These are phyloP conservation scores for Callitettix versicolor DNA, from an alignment of 1,140 invertebrate genomes.

Conservation along the genomic window DNA sequence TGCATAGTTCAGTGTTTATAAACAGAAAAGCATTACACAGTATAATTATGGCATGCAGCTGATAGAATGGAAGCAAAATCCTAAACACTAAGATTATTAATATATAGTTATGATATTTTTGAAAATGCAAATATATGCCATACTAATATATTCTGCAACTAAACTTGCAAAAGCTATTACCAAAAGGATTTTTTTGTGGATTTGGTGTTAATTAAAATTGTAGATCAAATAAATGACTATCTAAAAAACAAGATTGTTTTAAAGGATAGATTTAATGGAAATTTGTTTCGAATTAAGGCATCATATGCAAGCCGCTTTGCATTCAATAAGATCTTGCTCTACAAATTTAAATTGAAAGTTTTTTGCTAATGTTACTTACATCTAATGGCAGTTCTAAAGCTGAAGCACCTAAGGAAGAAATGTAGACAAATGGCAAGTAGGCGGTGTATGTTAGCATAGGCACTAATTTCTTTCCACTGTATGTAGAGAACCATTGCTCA, in stretches of 20 bases:
- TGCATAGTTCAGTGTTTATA: too few species aligned
- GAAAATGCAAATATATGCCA: too few species aligned
- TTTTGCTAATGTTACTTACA: conserved; percentile 31
- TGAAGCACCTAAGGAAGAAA: conserved; percentile 54
- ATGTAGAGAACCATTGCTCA: conserved; percentile 22
- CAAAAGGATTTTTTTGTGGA: neutral
- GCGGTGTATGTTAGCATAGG: conserved; percentile 54
- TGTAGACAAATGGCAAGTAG: conserved; percentile 60
- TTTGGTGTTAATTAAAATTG: too few species aligned
- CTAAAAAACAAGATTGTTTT: too few species aligned
- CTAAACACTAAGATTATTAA: too few species aligned
- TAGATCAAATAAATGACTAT: too few species aligned
- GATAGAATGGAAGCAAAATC: too few species aligned
- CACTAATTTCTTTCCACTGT: conserved; percentile 19
- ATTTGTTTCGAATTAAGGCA: neutral
- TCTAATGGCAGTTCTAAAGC: conserved; percentile 65
- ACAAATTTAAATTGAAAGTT: neutral
- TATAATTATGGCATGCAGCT: too few species aligned
- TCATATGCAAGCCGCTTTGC: neutral
- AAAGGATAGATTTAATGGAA: neutral
- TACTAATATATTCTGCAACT: too few species aligned
- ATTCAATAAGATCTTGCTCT: neutral
- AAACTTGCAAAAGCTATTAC: neutral
- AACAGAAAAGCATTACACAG: too few species aligned
- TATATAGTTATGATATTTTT: too few species aligned